Conservation (phyloP, 2,888 invertebrate genomes). For the Microctonus hyperodae region DNA sequence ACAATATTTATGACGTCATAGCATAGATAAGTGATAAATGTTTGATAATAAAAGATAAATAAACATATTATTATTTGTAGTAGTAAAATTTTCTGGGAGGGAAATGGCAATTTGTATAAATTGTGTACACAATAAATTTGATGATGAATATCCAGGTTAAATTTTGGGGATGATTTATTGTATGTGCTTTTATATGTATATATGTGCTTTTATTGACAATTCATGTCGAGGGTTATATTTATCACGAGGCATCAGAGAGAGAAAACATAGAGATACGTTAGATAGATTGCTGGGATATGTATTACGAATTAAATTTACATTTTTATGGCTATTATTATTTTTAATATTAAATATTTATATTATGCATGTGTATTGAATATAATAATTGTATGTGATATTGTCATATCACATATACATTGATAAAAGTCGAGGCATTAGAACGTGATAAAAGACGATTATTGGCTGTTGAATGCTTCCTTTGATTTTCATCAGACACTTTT, state of each 20-base stretch:
- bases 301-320: neutral
- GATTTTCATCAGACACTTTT: neutral
- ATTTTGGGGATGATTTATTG: slow-evolving; percentile 3
- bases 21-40: neutral
- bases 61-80: neutral
- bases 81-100: neutral
- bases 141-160: slow-evolving; percentile 2
- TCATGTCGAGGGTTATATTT: slow-evolving; percentile 7
- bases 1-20: neutral
- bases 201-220: slow-evolving; percentile 5
- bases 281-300: no score
- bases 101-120: neutral
- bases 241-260: neutral
- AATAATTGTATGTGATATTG: neutral
- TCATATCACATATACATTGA: no score
- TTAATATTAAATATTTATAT: neutral
- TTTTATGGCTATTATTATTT: slow-evolving; percentile 23
- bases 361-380: neutral
- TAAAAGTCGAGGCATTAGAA: neutral
- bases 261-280: neutral
- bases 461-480: neutral
- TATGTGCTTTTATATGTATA: neutral
- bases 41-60: slow-evolving; percentile 13
- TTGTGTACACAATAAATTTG: slow-evolving; percentile 6
- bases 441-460: neutral